Conservation (phyloP, 1,140 invertebrate species). For the Brachionus rotundiformis region DNA sequence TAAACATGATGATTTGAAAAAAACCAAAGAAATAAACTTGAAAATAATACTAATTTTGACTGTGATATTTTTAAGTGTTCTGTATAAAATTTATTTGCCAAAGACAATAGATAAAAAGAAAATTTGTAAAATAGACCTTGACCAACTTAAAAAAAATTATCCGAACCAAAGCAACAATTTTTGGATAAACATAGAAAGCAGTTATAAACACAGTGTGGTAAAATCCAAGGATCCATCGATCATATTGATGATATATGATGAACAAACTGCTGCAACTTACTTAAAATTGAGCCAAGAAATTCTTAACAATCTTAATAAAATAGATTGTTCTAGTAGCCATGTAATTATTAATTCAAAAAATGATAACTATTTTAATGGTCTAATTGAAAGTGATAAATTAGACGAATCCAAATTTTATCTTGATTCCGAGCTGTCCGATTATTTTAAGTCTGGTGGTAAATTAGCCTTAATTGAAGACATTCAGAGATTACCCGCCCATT, state of each 20-base stretch:
- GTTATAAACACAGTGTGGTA: conserved; percentile 44
- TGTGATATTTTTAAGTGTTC: background rate
- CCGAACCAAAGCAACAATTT: conserved; percentile 9
- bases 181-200: conserved; percentile 49
- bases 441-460: conserved; percentile 30
- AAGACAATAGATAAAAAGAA: too few species aligned
- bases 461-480: conserved; percentile 23
- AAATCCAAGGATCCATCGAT: conserved; percentile 43
- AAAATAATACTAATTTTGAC: background rate
- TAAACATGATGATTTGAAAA: too few species aligned
- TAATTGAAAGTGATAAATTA: background rate
- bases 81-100: too few species aligned
- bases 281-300: conserved; percentile 5
- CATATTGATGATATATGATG: conserved; percentile 3
- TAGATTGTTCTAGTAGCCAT: background rate
- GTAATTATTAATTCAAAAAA: background rate
- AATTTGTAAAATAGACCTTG: background rate
- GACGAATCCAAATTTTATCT: conserved; percentile 30
- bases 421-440: background rate
- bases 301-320: conserved; percentile 14
- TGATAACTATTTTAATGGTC: background rate
- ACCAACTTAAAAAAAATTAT: conserved; percentile 16
- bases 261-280: background rate
- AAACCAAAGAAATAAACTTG: background rate
- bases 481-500: background rate